Base-by-base conservation (phyloP, 2,888 invertebrate genomes). In the Galerucella pusilla region DNA sequence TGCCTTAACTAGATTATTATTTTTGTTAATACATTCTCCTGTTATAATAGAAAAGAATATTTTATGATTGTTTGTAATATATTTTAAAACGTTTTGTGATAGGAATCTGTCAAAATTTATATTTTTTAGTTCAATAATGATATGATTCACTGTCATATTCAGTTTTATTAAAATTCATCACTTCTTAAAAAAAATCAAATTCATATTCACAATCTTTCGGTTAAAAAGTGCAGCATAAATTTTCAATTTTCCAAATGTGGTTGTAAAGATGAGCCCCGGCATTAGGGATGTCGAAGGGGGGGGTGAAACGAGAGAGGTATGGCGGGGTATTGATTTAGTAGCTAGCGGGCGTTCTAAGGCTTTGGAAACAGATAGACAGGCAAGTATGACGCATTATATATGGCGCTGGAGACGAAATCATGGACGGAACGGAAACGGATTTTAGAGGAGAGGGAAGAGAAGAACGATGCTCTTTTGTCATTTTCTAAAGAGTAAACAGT, bases 331-430 rank as follows among this genome's bases (percentile, higher is more conserved):
- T 88, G 88, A 88, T 87, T 88, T 87, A 88, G 87, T 87, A 87
- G 87, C 87, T 87, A 85, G 87, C 86, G 86, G 86, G 86, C 86
- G 85, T 85, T 85, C 85, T 86, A 86, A 86, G 86, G 86, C 85
- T 86, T 86, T 85, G 85, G 86, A 83, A 85, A 84, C 86, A 85
- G 87, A 87, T 87, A 87, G 87, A 87, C 87, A 87, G 86, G 84
- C 87, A 85, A 85, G 87, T 87, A 86, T 87, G 87, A 87, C 87
- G 87, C 86, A 87, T 87, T 88, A 88, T 88, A 88, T 88, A 88
- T 87, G 87, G 88, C 87, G 87, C 83, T 84, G 86, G 87, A 88
- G 88, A 88, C 87, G 88, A 87, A 88, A 85, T 86, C 72, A 72
- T 72, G 72, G 72, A 60, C 72, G 72, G 72, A 72, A 67, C 72